Base-by-base conservation (phyloP, 2,888 invertebrate species). In the Lottia scabra region DNA sequence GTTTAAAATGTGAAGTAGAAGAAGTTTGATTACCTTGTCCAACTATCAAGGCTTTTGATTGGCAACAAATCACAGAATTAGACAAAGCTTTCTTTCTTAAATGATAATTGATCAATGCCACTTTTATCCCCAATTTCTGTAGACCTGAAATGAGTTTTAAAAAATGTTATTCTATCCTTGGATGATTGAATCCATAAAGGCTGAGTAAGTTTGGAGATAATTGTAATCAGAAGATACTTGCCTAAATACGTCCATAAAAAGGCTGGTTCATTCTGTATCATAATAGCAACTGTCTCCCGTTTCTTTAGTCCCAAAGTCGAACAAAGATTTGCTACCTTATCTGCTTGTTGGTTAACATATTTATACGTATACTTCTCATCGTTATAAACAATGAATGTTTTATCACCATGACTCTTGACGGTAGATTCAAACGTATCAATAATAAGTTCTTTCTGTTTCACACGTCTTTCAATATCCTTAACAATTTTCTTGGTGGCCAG, bases 221-320 rank as follows among this genome's bases (percentile, higher is more conserved):
- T 38, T 38, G 5, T 38, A 5, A 38, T n/a, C n/a, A n/a, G n/a
- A n/a, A n/a, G n/a, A n/a, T n/a, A n/a, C 76, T 67, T 71, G 84
- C 85, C 85, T 16, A 80, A 71, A 63, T 77, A 80, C 0, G 80
- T 78, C 79, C 81, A 84, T 15, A 84, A 71, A 46, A 83, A 80
- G 2, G 74, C 76, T 2, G 85, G 84, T 63, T 79, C 79, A 69
- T 85, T 85, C 46, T 75, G 67, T 67, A 82, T 78, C 64, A 83
- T 63, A 1, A 85, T 67, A 10, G 84, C 83, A 12, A 82, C 81
- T 10, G 74, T 72, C 16, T 83, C 77, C 12, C 80, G 80, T 19
- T 75, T 75, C 67, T 78, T 80, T 2, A 83, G 64, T 3, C 82
- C 82, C 5, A 78, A 71, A 46, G 74, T 71, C 44, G 76, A 62